Percentiles rank a stretch among this genome's conserved stretches.
Conservation (phyloP, 2,888 invertebrate species). For the Ectobius pallidus region DNA sequence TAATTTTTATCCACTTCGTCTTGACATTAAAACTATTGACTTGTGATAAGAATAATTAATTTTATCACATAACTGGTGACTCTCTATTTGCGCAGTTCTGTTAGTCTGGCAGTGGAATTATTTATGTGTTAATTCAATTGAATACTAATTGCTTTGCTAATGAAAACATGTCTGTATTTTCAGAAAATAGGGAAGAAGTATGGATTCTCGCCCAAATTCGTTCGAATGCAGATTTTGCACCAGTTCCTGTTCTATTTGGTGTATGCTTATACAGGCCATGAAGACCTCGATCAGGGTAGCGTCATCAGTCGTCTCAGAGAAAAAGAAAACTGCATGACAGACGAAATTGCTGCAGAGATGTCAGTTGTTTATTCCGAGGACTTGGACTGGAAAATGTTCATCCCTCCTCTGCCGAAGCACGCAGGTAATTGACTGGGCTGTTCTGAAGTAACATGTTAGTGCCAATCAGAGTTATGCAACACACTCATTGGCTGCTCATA, state of each 20-base stretch:
- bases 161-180: too few relatives aligned
- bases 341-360: slow-evolving; percentile 56
- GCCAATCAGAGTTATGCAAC: too few relatives aligned
- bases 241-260: slow-evolving; percentile 72
- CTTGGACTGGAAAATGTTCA: slow-evolving; percentile 73
- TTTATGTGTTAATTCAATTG: too few relatives aligned
- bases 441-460: too few relatives aligned
- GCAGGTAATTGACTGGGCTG: slow-evolving; percentile 53
- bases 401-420: slow-evolving; percentile 69
- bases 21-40: too few relatives aligned
- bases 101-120: too few relatives aligned
- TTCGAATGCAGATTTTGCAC: slow-evolving; percentile 69
- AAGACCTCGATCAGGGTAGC: slow-evolving; percentile 47
- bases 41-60: too few relatives aligned
- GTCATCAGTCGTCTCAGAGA: slow-evolving; percentile 45
- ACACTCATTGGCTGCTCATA: too few relatives aligned
- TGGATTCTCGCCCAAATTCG: slow-evolving; percentile 68
- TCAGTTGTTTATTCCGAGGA: slow-evolving; percentile 59
- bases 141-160: too few relatives aligned
- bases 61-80: too few relatives aligned
- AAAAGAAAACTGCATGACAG: slow-evolving; percentile 50
- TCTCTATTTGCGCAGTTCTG: too few relatives aligned
- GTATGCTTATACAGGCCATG: slow-evolving; percentile 60
- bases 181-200: slow-evolving; percentile 55
- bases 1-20: too few relatives aligned